Evolutionary conservation across 2,797 vertebrate genomes (phyloP).

Genomic region (Anguilla megastoma): DNA sequence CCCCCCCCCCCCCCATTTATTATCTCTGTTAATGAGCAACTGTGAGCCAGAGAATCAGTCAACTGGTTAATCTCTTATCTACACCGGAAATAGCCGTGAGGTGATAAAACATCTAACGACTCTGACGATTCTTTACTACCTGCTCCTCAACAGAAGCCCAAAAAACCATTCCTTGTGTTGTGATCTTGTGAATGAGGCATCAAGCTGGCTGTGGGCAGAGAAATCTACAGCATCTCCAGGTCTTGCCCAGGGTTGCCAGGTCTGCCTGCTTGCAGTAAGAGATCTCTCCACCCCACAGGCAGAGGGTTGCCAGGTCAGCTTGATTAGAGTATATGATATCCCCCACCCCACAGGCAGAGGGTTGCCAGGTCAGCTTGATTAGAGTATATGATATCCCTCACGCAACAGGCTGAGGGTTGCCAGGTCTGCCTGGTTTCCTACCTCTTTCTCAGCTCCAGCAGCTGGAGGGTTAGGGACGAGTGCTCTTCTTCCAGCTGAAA

Average conservation of each 20-base stretch:
- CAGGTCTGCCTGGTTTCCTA: constrained; percentile 54
- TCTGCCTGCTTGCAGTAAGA: neutral
- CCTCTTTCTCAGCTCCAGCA: constrained; percentile 92
- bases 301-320: neutral
- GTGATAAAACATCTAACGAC: neutral
- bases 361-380: neutral
- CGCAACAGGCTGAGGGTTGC: neutral
- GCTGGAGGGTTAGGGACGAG: constrained; percentile 85
- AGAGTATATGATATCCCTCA: too few species aligned
- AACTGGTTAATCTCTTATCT: neutral
- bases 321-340: too few species aligned
- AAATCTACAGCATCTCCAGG: neutral
- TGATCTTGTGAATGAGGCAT: neutral
- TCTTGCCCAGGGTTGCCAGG: neutral
- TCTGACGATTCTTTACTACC: neutral
- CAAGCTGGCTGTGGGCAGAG: too few species aligned
- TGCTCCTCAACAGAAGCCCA: neutral
- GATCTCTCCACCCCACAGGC: too few species aligned
- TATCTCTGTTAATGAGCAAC: neutral
- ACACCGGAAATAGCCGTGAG: neutral
- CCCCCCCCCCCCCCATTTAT: too few species aligned
- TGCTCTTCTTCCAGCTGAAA: constrained; percentile 85
- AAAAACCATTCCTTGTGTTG: neutral
- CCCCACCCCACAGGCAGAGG: neutral
- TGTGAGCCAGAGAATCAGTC: neutral